Evolutionary conservation across 2,888 invertebrate species (phyloP).

Genomic region (Dermolepida albohirtum): DNA sequence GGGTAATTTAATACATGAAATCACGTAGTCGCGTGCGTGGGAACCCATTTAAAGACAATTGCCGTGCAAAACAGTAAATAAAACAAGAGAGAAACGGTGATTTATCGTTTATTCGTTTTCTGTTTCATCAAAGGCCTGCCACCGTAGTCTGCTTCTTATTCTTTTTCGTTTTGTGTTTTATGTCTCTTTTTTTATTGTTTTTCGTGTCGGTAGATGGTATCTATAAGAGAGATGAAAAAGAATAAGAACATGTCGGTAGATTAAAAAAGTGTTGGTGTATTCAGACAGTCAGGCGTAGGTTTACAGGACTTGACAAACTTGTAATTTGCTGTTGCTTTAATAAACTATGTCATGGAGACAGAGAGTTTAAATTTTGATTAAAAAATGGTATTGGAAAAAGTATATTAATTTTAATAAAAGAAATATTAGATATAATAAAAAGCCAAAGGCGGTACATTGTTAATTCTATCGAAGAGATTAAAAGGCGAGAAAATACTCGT

Average conservation of each 20-base stretch:
- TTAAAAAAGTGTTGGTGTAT: constrained; percentile 25
- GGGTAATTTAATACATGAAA: constrained; percentile 19
- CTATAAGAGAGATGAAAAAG: constrained; percentile 10
- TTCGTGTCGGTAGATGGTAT: constrained; percentile 17
- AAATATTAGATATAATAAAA: no score
- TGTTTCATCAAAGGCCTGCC: constrained; percentile 4
- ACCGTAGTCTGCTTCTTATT: constrained; percentile 14
- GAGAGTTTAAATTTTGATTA: not conserved
- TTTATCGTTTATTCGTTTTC: constrained; percentile 5
- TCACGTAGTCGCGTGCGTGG: constrained; percentile 4
- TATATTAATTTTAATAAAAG: no score
- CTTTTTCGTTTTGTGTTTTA: constrained; percentile 7
- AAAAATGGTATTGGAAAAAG: no score
- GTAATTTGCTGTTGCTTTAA: constrained; percentile 26
- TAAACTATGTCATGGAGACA: not conserved
- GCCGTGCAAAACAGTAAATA: constrained; percentile 12
- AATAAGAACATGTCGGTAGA: constrained; percentile 19
- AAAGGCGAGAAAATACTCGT: no score
- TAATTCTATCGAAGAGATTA: no score
- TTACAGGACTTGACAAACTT: constrained; percentile 15
- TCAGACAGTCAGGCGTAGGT: constrained; percentile 7
- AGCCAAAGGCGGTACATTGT: no score
- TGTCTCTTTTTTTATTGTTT: not conserved
- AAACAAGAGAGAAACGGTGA: constrained; percentile 16
- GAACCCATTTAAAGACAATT: constrained; percentile 21